Percentiles rank a stretch among this genome's conserved stretches.
phyloP scores from a whole-genome alignment of 2,888 invertebrate species.

The Andrena dorsata region DNA sequence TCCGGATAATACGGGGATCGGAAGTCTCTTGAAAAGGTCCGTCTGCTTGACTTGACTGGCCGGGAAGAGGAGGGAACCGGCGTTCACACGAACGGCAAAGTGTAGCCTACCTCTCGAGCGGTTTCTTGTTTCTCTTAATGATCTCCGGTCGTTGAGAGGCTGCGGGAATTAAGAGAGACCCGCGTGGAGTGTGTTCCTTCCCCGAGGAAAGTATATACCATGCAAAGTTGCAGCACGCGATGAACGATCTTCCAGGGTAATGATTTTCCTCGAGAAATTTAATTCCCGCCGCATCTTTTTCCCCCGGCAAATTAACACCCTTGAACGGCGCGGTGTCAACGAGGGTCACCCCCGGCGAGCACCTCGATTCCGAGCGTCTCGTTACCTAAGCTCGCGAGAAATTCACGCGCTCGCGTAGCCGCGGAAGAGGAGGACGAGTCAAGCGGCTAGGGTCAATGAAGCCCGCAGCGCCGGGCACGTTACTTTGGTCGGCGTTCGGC shows the following conservation, averaged over 20 bases:
- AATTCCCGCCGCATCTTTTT: not conserved
- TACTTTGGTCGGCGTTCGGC: slow-evolving; percentile 48
- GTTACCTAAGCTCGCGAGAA: slow-evolving; percentile 27
- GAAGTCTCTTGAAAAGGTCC: slow-evolving; percentile 27
- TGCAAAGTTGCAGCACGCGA: slow-evolving; percentile 18
- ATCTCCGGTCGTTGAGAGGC: not conserved
- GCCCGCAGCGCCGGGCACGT: slow-evolving; percentile 53
- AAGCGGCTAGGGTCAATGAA: slow-evolving; percentile 64
- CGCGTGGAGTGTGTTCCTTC: too few species aligned
- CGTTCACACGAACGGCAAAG: slow-evolving; percentile 13
- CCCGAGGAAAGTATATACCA: too few species aligned
- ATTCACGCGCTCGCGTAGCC: slow-evolving; percentile 15
- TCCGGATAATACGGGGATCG: slow-evolving; percentile 49
- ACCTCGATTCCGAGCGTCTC: slow-evolving; percentile 48
- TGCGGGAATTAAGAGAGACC: not conserved
- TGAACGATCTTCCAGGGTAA: slow-evolving; percentile 2
- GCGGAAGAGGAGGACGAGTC: slow-evolving; percentile 29
- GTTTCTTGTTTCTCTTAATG: not conserved
- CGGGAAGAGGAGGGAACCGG: slow-evolving; percentile 3
- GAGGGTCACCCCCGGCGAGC: slow-evolving; percentile 32
- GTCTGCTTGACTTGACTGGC: not conserved
- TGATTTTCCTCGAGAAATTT: slow-evolving; percentile 15
- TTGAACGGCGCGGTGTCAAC: slow-evolving; percentile 27
- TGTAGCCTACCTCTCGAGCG: not conserved
- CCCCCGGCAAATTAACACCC: slow-evolving; percentile 37